Evolutionary conservation across 2,797 vertebrate genomes (phyloP), one percentile per base, ranked within the genome.

Genomic region (Coilia nasus): DNA sequence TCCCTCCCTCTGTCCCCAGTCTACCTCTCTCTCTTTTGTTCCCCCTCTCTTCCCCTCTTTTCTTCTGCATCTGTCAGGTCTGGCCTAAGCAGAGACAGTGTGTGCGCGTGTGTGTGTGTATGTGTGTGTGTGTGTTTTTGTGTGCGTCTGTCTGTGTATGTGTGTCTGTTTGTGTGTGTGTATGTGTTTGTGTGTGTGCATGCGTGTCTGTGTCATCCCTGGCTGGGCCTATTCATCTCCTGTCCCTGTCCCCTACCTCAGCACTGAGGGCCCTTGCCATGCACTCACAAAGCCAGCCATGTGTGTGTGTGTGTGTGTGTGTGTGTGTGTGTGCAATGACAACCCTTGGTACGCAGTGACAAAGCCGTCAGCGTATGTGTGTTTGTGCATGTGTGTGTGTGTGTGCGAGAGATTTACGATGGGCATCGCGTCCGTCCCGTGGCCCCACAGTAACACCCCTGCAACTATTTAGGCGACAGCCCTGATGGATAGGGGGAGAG

Each of bases 341-440:
- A 41, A 5, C 35, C 35, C 35, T 41, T 2, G 35, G 35, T 41
- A 5, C 35, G 5, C 35, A 41, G 35, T 41, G 35, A 41, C 35
- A 41, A 41, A 41, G 35, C 35, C 50, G 84, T 64, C 21, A 56
- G 82, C 5, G 80, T 54, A 7, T 54, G 50, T 9, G 50, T 28
- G 62, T 28, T 23, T 59, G 14, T 82, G n/a, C 35, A 12, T 62
- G 82, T 60, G 19, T 82, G 47, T 62, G 59, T 47, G 35, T 64
- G 82, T 83, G 82, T 64, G 59, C 47, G 28, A 54, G 71, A 82
- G 84, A 85, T 85, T 64, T 81, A 83, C 23, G 75, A 50, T n/a
- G 78, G 56, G 25, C 82, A 59, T 50, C n/a, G 14, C 23, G 84
- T 81, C 84, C 41, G 54, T 84, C 83, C 83, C 57, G 21, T 80